Base-by-base conservation (phyloP, 1,140 invertebrate genomes). In the Melitaea cinxia region DNA sequence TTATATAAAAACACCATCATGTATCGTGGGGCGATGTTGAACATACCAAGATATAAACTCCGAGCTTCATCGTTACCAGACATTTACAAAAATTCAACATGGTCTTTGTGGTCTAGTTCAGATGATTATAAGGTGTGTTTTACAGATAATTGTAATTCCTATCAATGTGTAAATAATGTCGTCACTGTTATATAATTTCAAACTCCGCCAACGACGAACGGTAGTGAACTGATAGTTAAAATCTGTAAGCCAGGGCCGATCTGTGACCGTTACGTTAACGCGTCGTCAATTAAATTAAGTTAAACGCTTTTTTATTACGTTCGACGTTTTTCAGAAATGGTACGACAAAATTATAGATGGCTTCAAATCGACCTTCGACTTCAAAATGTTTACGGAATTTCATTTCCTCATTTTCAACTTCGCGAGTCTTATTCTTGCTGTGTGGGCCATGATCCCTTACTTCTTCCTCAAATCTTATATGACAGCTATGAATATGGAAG, bases 1-100 rank as follows among this genome's bases (percentile, higher is more conserved):
- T 90, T 95, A 0, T 95, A 95, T 77, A 94, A 94, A 62, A 95
- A 95, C 70, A 95, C 95, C 0, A 93, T 97, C 53, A 86, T 88
- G 79, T 77, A 88, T 26, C 64, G 85, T 49, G 85, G 88, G 14
- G 83, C 88, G 4, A 88, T 90, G 85, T 73, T 90, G 77, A 84
- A 78, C 4, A 82, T 88, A 23, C 80, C 80, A 79, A 93, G 96
- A 54, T 97, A 97, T 82, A 93, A 94, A 30, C 85, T 97, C 24
- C 92, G 95, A 47, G 95, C 96, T n/a, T 96, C 96, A 2, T 97
- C 96, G 33, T 95, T 96, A 78, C 96, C 96, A 1, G 94, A 97
- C 83, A 97, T 98, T 81, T 97, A 96, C 77, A 93, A 94, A 64
- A 96, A 97, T 80, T 97, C 96, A 0, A 96, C 96, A 92, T 95